Evolutionary conservation across 2,797 vertebrate genomes (phyloP).

Genomic region (Gambusia yucatana): DNA sequence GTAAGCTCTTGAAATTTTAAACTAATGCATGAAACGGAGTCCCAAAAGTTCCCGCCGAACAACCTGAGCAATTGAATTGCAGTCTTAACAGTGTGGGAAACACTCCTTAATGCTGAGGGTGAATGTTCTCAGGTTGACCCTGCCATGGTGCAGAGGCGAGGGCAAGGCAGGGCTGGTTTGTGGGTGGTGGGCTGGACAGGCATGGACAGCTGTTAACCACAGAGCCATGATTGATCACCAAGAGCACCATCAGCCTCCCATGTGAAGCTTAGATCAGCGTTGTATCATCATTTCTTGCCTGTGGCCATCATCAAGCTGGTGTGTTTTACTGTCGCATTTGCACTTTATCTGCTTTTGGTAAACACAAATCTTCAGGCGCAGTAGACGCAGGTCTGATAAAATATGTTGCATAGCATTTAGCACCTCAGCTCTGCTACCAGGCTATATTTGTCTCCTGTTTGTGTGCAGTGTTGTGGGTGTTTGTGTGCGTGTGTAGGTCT

Average conservation of each 20-base stretch:
- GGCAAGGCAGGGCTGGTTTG: constrained; percentile 21
- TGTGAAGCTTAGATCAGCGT: constrained; percentile 52
- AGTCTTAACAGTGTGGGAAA: constrained; percentile 47
- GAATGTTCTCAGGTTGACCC: constrained; percentile 60
- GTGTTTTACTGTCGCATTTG: constrained; percentile 14
- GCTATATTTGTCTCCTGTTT: constrained; percentile 43
- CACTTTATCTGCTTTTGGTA: constrained; percentile 26
- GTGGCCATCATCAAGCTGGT: constrained; percentile 41
- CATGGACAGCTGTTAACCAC: constrained; percentile 68
- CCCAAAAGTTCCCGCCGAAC: constrained; percentile 1
- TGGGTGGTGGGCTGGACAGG: constrained; percentile 2
- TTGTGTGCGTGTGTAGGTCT: constrained; percentile 39
- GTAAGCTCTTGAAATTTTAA: background rate
- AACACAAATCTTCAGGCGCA: constrained; percentile 34
- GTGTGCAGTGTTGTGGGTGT: background rate
- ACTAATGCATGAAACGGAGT: background rate
- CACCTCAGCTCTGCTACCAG: constrained; percentile 19
- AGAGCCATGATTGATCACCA: constrained; percentile 62
- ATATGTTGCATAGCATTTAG: constrained; percentile 14
- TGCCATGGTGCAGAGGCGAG: constrained; percentile 37
- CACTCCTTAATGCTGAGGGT: constrained; percentile 16
- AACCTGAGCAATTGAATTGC: constrained; percentile 21
- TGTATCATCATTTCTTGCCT: constrained; percentile 47
- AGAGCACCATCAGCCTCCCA: constrained; percentile 29
- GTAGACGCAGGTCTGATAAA: constrained; percentile 14